Percentiles rank a stretch among this genome's conserved stretches.
These are phyloP conservation scores for Reticulitermes speratus DNA, from an alignment of 1,140 invertebrate genomes.

Conservation along the genomic window DNA sequence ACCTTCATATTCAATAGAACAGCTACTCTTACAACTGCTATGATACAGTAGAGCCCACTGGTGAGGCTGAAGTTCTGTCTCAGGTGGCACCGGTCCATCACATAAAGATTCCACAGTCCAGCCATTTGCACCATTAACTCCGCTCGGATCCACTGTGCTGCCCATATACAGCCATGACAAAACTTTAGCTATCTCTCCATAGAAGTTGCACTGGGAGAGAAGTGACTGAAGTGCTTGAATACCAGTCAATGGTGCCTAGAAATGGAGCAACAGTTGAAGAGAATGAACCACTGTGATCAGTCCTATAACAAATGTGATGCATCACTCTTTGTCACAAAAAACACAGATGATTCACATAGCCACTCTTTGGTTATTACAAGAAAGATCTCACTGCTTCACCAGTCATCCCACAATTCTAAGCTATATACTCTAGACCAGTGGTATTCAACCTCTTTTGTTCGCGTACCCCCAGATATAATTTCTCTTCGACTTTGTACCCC, in stretches of 20 bases:
- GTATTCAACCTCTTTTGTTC: too few species aligned
- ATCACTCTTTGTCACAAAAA: too few species aligned
- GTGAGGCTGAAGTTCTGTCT: neutral
- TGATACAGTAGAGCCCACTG: neutral
- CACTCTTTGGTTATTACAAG: too few species aligned
- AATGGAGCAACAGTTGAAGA: neutral
- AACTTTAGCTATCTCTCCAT: constrained; percentile 28
- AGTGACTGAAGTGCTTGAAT: constrained; percentile 29
- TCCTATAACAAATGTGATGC: too few species aligned
- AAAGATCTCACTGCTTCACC: too few species aligned
- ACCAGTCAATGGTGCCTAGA: neutral
- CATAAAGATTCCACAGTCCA: neutral
- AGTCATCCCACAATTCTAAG: too few species aligned
- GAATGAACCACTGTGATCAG: too few species aligned
- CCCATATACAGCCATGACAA: constrained; percentile 30
- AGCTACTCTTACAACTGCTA: neutral
- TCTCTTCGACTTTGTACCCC: too few species aligned
- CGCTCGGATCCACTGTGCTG: neutral
- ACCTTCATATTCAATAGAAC: constrained; percentile 35
- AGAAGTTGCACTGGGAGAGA: constrained; percentile 31
- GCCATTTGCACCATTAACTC: neutral
- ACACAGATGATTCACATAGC: too few species aligned
- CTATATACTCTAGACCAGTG: too few species aligned
- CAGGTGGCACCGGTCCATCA: neutral
- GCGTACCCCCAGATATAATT: too few species aligned